Evolutionary conservation across 2,888 invertebrate species (phyloP).

Genomic region (Bugula neritina): DNA sequence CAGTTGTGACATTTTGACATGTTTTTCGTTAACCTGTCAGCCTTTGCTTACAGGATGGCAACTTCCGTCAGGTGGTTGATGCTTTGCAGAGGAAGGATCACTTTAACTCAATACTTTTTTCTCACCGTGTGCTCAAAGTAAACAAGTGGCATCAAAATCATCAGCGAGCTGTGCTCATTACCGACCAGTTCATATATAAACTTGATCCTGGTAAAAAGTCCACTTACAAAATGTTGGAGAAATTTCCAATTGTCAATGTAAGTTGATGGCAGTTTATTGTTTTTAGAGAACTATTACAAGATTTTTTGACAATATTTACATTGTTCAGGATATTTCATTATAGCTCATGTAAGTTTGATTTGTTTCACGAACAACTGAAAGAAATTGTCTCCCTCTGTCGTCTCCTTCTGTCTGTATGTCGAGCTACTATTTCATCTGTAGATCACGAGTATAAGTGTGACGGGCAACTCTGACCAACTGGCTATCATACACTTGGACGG

Average conservation of each 20-base stretch:
- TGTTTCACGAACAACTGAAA: too few species aligned
- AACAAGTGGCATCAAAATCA: conserved; percentile 72
- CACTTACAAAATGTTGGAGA: conserved; percentile 75
- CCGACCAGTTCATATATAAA: conserved; percentile 78
- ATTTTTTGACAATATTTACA: too few species aligned
- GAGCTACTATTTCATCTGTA: too few species aligned
- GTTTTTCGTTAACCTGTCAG: too few species aligned
- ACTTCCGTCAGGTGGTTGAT: conserved; percentile 55
- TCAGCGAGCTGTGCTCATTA: conserved; percentile 80
- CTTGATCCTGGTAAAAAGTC: conserved; percentile 67
- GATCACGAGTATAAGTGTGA: conserved; percentile 78
- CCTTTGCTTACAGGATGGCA: conserved; percentile 3
- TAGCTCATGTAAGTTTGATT: too few species aligned
- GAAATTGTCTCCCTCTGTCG: too few species aligned
- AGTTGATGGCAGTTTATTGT: too few species aligned
- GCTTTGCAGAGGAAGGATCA: conserved; percentile 65
- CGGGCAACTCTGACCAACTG: conserved; percentile 78
- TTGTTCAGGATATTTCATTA: too few species aligned
- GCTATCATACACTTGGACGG: conserved; percentile 77
- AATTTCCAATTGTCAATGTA: conserved; percentile 71
- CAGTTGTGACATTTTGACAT: too few species aligned
- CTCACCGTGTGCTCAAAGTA: conserved; percentile 55
- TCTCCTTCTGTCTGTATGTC: too few species aligned
- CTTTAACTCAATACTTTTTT: conserved; percentile 55
- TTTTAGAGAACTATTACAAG: too few species aligned